Evolutionary conservation across 2,797 vertebrate species (phyloP).

Genomic region (Setipinna tenuifilis): DNA sequence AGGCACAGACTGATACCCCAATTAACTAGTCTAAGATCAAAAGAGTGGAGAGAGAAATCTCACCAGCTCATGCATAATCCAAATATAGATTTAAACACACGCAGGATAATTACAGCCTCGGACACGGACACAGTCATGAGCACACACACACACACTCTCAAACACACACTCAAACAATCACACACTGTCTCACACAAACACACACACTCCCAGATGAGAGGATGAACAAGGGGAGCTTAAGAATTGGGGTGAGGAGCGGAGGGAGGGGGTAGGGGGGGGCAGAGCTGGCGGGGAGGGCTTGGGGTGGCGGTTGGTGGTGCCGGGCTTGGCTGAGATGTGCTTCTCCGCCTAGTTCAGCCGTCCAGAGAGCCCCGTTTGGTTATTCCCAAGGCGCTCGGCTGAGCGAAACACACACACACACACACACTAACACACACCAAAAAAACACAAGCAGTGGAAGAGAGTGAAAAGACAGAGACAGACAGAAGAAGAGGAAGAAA

Average conservation of each 20-base stretch:
- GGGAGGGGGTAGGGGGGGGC: too few relatives aligned
- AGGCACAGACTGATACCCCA: conserved; percentile 40
- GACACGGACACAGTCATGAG: conserved; percentile 27
- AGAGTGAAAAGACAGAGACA: not conserved
- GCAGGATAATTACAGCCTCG: conserved; percentile 33
- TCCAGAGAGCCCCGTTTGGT: conserved; percentile 66
- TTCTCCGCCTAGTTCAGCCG: conserved; percentile 63
- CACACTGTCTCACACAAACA: conserved; percentile 38
- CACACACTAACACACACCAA: not conserved
- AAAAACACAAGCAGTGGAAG: conserved; percentile 15
- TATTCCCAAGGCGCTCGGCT: conserved; percentile 72
- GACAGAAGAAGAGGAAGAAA: not conserved
- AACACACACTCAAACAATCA: conserved; percentile 40
- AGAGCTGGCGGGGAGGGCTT: not conserved
- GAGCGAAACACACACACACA: not conserved
- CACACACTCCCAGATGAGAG: conserved; percentile 27
- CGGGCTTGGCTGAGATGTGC: conserved; percentile 35
- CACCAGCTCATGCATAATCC: not conserved
- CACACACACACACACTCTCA: conserved; percentile 29
- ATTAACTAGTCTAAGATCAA: not conserved
- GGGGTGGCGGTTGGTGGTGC: conserved; percentile 11
- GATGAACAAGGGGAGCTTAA: conserved; percentile 41
- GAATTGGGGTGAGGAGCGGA: conserved; percentile 21
- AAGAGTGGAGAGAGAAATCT: conserved; percentile 3
- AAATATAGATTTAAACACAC: conserved; percentile 35